phyloP scores from a whole-genome alignment of 2,888 invertebrate genomes.

The Cephus spinipes region DNA sequence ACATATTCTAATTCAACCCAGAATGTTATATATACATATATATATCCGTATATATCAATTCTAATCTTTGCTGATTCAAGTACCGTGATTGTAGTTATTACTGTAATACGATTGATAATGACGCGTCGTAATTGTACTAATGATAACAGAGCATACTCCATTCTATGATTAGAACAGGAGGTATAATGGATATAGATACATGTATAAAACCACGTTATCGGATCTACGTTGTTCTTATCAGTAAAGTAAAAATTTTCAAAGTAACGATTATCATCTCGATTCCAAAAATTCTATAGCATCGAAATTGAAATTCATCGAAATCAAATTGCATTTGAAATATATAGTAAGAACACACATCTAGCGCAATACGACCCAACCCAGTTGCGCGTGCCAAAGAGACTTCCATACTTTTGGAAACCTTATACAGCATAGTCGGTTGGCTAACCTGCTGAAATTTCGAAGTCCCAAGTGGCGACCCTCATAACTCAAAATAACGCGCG shows the following conservation, averaged over 20 bases:
- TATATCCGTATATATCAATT: background rate
- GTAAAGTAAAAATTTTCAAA: background rate
- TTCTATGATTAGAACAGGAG: background rate
- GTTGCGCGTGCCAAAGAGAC: slow-evolving; percentile 1
- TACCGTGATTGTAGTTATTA: background rate
- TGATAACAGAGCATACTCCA: background rate
- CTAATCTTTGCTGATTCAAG: background rate
- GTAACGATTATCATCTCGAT: background rate
- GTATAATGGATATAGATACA: background rate
- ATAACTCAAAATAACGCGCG: slow-evolving; percentile 24
- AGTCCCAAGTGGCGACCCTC: slow-evolving; percentile 4
- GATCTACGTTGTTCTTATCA: background rate
- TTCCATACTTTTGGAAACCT: background rate
- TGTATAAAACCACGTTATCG: background rate
- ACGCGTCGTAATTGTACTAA: background rate
- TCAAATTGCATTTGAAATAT: background rate
- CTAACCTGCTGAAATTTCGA: background rate
- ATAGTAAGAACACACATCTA: background rate
- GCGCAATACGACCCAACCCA: background rate
- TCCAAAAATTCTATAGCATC: background rate
- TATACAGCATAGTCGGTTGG: background rate
- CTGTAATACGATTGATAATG: background rate
- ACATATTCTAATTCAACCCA: background rate
- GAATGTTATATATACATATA: background rate
- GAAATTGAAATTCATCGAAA: too few species aligned